Conservation (phyloP, 2,113 vertebrate species). For the Shinisaurus crocodilurus region DNA sequence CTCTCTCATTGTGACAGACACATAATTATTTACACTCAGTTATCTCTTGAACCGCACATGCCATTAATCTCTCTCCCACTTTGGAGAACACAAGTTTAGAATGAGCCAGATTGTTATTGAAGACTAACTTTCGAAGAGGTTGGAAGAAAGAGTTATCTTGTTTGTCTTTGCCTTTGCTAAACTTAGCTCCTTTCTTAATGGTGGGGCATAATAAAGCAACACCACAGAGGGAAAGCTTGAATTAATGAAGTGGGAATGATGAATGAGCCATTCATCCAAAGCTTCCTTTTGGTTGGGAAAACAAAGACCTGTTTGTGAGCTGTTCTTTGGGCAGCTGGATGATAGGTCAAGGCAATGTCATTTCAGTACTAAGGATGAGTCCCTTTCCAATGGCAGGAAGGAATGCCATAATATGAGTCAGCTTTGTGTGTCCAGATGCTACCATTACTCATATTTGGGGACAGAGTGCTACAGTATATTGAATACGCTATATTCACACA, state of each 20-base stretch:
- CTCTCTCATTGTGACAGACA: constrained; percentile 53
- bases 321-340: constrained; percentile 78
- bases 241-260: constrained; percentile 76
- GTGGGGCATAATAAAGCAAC: constrained; percentile 73
- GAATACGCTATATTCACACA: constrained; percentile 56
- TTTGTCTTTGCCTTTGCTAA: constrained; percentile 75
- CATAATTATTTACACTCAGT: constrained; percentile 66
- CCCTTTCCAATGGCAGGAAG: constrained; percentile 73
- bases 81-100: constrained; percentile 60
- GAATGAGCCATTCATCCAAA: constrained; percentile 81
- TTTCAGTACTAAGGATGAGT: constrained; percentile 69
- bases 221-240: constrained; percentile 74
- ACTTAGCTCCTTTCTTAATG: constrained; percentile 71
- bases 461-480: constrained; percentile 57
- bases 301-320: constrained; percentile 81
- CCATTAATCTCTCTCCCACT: constrained; percentile 74
- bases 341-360: constrained; percentile 80
- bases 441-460: constrained; percentile 70
- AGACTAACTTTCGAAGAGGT: constrained; percentile 68
- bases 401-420: constrained; percentile 76
- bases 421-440: constrained; percentile 78
- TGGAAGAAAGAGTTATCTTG: constrained; percentile 79
- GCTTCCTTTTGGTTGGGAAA: constrained; percentile 75
- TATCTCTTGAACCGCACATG: constrained; percentile 68
- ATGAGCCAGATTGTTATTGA: constrained; percentile 75